Evolutionary conservation across 1,140 invertebrate species (phyloP).

Genomic region (Cydia strobilella): DNA sequence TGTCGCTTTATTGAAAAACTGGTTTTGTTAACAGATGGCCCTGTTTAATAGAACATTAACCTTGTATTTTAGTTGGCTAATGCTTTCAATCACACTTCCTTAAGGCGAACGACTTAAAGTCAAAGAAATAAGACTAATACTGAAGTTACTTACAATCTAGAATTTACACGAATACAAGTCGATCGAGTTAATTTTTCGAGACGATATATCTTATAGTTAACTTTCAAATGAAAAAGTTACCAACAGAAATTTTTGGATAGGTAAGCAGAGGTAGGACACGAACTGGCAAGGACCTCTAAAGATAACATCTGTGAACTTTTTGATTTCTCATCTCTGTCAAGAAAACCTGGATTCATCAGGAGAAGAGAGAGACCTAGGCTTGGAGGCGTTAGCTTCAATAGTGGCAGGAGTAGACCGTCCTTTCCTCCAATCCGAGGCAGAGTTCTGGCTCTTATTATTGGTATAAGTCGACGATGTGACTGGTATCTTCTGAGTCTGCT

Average conservation of each 20-base stretch:
- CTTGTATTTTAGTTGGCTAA: not conserved
- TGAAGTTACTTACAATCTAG: conserved; percentile 6
- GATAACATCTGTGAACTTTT: conserved; percentile 31
- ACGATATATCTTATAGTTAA: conserved; percentile 20
- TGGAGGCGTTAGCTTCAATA: conserved; percentile 56
- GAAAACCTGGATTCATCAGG: conserved; percentile 67
- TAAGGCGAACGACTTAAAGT: not conserved
- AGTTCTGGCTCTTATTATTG: conserved; percentile 52
- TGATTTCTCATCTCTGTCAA: conserved; percentile 47
- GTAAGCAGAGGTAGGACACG: not conserved
- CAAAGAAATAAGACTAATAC: conserved; percentile 4
- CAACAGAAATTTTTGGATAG: conserved; percentile 13
- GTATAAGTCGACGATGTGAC: conserved; percentile 74
- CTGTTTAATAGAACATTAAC: not conserved
- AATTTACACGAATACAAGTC: not conserved
- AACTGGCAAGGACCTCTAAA: conserved; percentile 29
- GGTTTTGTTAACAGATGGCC: not conserved
- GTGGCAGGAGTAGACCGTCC: conserved; percentile 37
- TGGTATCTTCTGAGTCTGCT: conserved; percentile 70
- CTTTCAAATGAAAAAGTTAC: conserved; percentile 30
- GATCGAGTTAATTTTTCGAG: conserved; percentile 11
- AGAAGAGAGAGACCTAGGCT: conserved; percentile 60
- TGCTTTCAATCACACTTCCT: not conserved
- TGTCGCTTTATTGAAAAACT: not conserved
- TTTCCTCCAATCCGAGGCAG: conserved; percentile 45